Evolutionary conservation across 2,113 vertebrate genomes (phyloP), one percentile per base, ranked within the genome.

Genomic region (Jaculus jaculus): DNA sequence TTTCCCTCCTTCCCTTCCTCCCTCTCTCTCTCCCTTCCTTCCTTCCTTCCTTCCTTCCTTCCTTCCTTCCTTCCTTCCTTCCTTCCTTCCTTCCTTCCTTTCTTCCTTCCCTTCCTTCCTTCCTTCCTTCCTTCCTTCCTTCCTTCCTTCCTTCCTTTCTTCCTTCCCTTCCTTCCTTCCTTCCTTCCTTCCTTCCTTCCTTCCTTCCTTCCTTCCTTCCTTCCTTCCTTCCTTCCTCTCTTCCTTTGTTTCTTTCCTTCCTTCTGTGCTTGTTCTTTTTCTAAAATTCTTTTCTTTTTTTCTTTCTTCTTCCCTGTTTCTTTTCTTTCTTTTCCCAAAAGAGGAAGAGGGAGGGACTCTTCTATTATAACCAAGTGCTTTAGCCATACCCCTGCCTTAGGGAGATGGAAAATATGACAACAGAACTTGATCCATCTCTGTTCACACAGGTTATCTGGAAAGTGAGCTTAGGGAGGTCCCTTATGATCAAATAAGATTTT

Each of bases 381-480:
- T 66, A 32, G 54, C 51, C 79, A 87, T 83, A n/a, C 47, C 74
- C 9, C 82, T 47, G 11, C 37, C 58, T 69, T 66, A 78, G 28
- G 37, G 28, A 72, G 34, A 72, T 11, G 30, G 63, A 84, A 58
- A 0, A 23, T n/a, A 63, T 17, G 24, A 90, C 74, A 84, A 21
- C 26, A 68, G 37, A 83, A 34, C 28, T 78, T 37, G 28, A 69
- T 58, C 37, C 71, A 34, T 39, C 75, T 84, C 20, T 73, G 3
- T 73, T 24, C 2, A 51, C 21, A 80, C 23, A 71, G 21, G 61
- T 87, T 77, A 84, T 80, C 79, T 81, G 42, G 78, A 75, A 89
- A 87, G 28, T 20, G 10, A 80, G 69, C 61, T 84, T 77, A 69
- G n/a, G 88, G 83, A 74, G 51, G 74, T 92, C 94, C 34, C 71